Evolutionary conservation across 1,140 invertebrate species (phyloP), one percentile per base, ranked within the genome.

Genomic region (Tetranychus urticae): DNA sequence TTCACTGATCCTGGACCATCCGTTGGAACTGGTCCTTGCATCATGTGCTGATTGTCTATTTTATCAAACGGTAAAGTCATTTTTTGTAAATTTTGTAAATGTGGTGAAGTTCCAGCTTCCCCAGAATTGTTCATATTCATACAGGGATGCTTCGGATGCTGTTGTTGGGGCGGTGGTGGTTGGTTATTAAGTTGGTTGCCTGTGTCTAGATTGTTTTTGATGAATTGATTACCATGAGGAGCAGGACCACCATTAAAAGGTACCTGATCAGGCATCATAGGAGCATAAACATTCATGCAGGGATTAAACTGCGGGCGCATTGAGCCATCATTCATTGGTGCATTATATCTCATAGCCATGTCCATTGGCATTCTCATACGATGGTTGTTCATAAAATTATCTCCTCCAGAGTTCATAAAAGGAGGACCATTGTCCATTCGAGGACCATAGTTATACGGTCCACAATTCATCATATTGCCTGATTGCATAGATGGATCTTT

Each of bases 1-100:
- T 42, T 42, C 23, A 23, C 23, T 23, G 23, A 23, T 42, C 39
- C 39, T 6, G 39, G 39, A 42, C 39, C 39, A 42, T 42, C 10
- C 39, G 39, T 42, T 6, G 39, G 39, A 42, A 5, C 39, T 42
- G 39, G 39, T 42, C 39, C 39, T 6, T 5, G 10, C 39, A 42
- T 42, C 39, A 42, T 42, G 39, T 42, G 39, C 39, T 42, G 39
- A 42, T 42, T 42, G 39, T 42, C 10, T 10, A 42, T 42, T 10
- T 57, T 63, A 48, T 69, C 68, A 64, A 63, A 67, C 7, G 68
- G 67, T 48, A 64, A 64, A 8, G 66, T 63, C 68, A 69, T 69
- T 64, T 69, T 69, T 55, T 69, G 68, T 13, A 66, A 59, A 62
- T 63, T 67, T 50, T 66, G 68, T 45, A 66, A 59, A 58, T 65